Evolutionary conservation across 1,140 invertebrate species (phyloP).

Genomic region (Pseudomyrmex cubaensis): DNA sequence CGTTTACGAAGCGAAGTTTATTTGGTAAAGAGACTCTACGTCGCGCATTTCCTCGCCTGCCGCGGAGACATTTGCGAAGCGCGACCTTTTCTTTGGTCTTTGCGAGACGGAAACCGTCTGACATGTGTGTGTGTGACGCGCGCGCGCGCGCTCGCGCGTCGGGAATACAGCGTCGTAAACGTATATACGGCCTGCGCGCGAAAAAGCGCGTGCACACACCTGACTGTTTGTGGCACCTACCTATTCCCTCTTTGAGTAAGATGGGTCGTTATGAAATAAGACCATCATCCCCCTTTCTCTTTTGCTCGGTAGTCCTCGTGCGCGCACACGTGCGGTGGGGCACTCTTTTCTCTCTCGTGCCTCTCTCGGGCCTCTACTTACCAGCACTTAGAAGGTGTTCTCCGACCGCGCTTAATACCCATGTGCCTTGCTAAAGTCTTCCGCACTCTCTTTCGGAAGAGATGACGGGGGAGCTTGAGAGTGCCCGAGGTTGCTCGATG

Average conservation of each 20-base stretch:
- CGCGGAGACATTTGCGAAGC: slow-evolving; percentile 53
- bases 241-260: slow-evolving; percentile 66
- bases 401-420: slow-evolving; percentile 63
- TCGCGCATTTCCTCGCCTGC: slow-evolving; percentile 48
- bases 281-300: slow-evolving; percentile 22
- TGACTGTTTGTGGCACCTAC: slow-evolving; percentile 55
- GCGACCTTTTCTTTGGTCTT: slow-evolving; percentile 63
- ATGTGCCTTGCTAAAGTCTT: slow-evolving; percentile 49
- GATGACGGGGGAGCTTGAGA: slow-evolving; percentile 36
- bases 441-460: slow-evolving; percentile 47
- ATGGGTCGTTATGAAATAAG: slow-evolving; percentile 65
- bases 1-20: slow-evolving; percentile 55
- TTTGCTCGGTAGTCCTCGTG: slow-evolving; percentile 13
- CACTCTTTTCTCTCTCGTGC: slow-evolving; percentile 54
- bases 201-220: not conserved
- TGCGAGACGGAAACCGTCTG: slow-evolving; percentile 52
- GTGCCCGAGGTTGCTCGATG: slow-evolving; percentile 29
- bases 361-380: slow-evolving; percentile 63
- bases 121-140: not conserved
- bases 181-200: slow-evolving; percentile 4
- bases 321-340: slow-evolving; percentile 29
- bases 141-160: not conserved
- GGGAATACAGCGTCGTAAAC: slow-evolving; percentile 33
- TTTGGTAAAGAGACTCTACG: slow-evolving; percentile 47
- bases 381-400: slow-evolving; percentile 70